Evolutionary conservation across 2,113 vertebrate species (phyloP).

Genomic region (Atractosteus spatula): DNA sequence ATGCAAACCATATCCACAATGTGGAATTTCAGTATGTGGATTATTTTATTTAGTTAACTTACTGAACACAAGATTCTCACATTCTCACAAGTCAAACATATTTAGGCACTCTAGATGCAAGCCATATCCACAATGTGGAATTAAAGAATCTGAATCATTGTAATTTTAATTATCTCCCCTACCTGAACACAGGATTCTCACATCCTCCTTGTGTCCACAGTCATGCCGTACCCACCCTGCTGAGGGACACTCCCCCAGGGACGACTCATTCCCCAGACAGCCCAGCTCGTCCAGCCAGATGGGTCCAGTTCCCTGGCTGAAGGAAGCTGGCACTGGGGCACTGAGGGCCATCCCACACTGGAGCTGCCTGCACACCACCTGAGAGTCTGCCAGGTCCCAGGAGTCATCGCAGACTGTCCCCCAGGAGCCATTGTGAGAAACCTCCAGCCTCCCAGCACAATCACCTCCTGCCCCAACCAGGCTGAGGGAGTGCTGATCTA

Average conservation of each 20-base stretch:
- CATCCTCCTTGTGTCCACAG: conserved; percentile 34
- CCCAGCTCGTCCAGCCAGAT: conserved; percentile 39
- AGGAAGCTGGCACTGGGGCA: conserved; percentile 21
- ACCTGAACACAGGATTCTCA: conserved; percentile 35
- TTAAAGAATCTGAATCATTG: too few species aligned
- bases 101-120: too few species aligned
- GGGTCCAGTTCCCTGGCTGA: conserved; percentile 24
- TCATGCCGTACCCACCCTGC: conserved; percentile 23
- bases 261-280: conserved; percentile 30
- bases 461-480: too few species aligned
- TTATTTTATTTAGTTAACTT: too few species aligned
- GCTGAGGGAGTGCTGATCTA: too few species aligned
- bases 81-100: too few species aligned
- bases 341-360: conserved; percentile 28
- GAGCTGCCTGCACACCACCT: conserved; percentile 37
- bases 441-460: conserved; percentile 23
- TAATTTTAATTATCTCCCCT: too few species aligned
- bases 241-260: conserved; percentile 30
- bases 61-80: too few species aligned
- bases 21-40: too few species aligned
- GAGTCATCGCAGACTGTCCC: conserved; percentile 34
- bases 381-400: conserved; percentile 33
- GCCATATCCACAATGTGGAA: too few species aligned
- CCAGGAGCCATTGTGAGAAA: conserved; percentile 27
- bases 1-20: too few species aligned